Percentiles rank a stretch among this genome's conserved stretches.
Conservation (phyloP, 2,113 vertebrate genomes). For the Burhinus bistriatus region DNA sequence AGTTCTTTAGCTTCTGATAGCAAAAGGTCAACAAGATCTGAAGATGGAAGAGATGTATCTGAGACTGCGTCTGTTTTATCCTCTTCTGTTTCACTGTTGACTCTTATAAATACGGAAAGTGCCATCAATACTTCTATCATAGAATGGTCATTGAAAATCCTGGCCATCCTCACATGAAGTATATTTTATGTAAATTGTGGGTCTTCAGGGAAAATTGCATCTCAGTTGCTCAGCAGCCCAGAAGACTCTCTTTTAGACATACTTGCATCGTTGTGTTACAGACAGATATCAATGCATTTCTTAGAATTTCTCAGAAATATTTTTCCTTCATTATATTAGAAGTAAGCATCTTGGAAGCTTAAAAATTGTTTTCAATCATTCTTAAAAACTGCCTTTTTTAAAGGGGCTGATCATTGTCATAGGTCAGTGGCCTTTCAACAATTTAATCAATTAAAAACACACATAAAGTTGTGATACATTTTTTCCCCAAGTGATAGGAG, state of each 20-base stretch:
- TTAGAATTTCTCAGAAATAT: background rate
- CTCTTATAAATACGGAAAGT: slow-evolving; percentile 23
- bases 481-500: background rate
- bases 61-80: slow-evolving; percentile 11
- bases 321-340: background rate
- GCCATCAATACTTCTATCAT: slow-evolving; percentile 4
- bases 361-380: background rate
- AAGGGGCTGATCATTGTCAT: background rate
- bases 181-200: background rate
- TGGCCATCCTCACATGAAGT: background rate
- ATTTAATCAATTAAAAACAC: background rate
- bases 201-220: background rate
- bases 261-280: background rate
- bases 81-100: slow-evolving; percentile 39
- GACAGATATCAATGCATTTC: background rate
- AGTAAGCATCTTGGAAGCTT: background rate
- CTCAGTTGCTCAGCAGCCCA: background rate
- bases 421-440: background rate
- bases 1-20: slow-evolving; percentile 67
- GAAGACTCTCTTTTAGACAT: background rate
- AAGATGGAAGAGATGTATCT: slow-evolving; percentile 60
- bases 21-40: slow-evolving; percentile 62
- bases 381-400: background rate
- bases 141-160: slow-evolving; percentile 1
- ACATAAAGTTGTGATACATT: background rate